Evolutionary conservation across 2,888 invertebrate genomes (phyloP), one percentile per base, ranked within the genome.

Genomic region (Brachypalpus laphriformis): DNA sequence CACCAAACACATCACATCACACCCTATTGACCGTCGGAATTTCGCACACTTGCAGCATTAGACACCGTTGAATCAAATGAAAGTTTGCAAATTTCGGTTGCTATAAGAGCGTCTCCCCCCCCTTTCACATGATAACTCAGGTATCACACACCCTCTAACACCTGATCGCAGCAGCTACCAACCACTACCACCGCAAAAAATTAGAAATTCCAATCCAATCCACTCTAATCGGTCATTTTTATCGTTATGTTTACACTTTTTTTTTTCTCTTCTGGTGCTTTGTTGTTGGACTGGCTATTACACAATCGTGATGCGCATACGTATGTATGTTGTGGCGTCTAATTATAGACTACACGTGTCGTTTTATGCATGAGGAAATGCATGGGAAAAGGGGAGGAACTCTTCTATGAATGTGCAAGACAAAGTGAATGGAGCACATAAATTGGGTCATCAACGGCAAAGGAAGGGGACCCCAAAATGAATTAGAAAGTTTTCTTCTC

Each of bases 401-500:
- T 63, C 40, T 6, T 47, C 18, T 37, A 42, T 37, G 51, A 74
- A 66, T 31, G 22, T 49, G 49, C 42, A 74, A 54, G 45, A 54
- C 34, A 72, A 82, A 66, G 82, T 71, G 82, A 78, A 68, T 78
- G 37, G 70, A 63, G 72, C 22, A 16, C 25, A 31, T 61, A 37
- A 82, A 77, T 72, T 82, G 65, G 82, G 78, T 82, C 77, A 66
- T 22, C 37, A 37, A 34, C 51, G 1, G 16, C 11, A 9, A 18
- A 37, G 40, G 8, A 51, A 20, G 56, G n/a, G 54, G 25, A 2
- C 25, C 5, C 25, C 49, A 47, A 51, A 40, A 54, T 40, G 45
- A 71, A 66, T 72, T 82, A 71, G 82, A 82, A 82, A 82, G 82
- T 82, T 78, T 76, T 82, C 8, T 40, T 28, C 16, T 14, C 22